phyloP scores from a whole-genome alignment of 1,140 invertebrate genomes.

The Oncopodura yosiiana region DNA sequence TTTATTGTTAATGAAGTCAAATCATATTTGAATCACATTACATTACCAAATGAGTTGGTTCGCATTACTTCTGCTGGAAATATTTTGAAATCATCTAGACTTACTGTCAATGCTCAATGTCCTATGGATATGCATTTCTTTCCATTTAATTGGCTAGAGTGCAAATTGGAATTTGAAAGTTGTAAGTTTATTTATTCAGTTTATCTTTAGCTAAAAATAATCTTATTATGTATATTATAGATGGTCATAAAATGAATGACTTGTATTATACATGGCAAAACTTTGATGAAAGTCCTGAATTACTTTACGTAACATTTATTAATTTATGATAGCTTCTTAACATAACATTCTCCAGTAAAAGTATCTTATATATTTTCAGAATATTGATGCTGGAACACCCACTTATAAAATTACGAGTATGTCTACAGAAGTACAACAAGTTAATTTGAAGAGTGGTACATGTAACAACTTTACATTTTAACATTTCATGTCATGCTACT shows the following conservation, averaged over 20 bases:
- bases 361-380: not conserved
- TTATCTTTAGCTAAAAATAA: not conserved
- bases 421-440: too few species aligned
- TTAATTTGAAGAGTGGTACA: too few species aligned
- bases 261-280: conserved; percentile 11
- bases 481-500: too few species aligned
- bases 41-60: conserved; percentile 3
- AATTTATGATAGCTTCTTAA: too few species aligned
- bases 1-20: conserved; percentile 16
- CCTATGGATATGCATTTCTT: conserved; percentile 95
- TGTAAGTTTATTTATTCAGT: conserved; percentile 63
- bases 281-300: not conserved
- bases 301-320: not conserved
- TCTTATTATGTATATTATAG: not conserved
- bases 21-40: not conserved
- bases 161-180: conserved; percentile 94
- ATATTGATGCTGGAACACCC: not conserved
- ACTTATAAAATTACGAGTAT: too few species aligned
- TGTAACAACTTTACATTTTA: too few species aligned
- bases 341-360: too few species aligned
- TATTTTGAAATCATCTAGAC: conserved; percentile 41
- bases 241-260: conserved; percentile 13
- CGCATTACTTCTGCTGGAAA: not conserved
- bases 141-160: conserved; percentile 90
- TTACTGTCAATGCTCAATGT: conserved; percentile 92